Evolutionary conservation across 1,140 invertebrate species (phyloP), one percentile per base, ranked within the genome.

Genomic region (Zaprionus capensis): DNA sequence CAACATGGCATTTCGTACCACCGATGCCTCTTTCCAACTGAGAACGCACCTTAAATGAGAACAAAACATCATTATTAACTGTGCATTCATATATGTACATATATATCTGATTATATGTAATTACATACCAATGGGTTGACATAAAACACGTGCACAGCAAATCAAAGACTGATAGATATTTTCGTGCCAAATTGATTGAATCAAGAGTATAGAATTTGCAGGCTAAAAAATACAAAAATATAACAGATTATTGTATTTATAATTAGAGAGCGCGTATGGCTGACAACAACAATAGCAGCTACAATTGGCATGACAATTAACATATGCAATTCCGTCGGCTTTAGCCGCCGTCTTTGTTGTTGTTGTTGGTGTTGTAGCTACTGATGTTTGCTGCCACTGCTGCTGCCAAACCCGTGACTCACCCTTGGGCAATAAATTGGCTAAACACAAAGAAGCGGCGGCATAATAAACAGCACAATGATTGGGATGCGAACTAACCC

Each of bases 401-500:
- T 74, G 76, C 57, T 79, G 76, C 69, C 73, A 63, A 71, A 69
- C 68, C 79, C 28, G 68, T 74, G 71, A 78, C 85, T 85, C 92
- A 96, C 95, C 94, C 92, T 94, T 93, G 81, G 97, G 97, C 93
- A 97, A 94, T 91, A 95, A 94, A 84, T 95, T 95, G 77, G 96
- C 95, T 79, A 96, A 94, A 82, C 96, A 96, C 78, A 98, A 94
- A 86, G 96, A 95, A 70, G 95, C 95, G 34, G 97, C 93, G 70
- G 96, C 96, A 94, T 96, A 96, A 92, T 96, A 97, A 71, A 97
- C 94, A 55, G 97, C 95, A 74, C 95, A 95, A 92, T 99, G 98
- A 94, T 99, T 99, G 28, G 94, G 93, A 94, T 99, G 98, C 9
- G 95, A 95, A 82, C 97, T 98, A 5, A 99, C 95, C 57, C 98